Evolutionary conservation across 2,113 vertebrate genomes (phyloP), one percentile per base, ranked within the genome.

Genomic region (Microcebus tavaratra): DNA sequence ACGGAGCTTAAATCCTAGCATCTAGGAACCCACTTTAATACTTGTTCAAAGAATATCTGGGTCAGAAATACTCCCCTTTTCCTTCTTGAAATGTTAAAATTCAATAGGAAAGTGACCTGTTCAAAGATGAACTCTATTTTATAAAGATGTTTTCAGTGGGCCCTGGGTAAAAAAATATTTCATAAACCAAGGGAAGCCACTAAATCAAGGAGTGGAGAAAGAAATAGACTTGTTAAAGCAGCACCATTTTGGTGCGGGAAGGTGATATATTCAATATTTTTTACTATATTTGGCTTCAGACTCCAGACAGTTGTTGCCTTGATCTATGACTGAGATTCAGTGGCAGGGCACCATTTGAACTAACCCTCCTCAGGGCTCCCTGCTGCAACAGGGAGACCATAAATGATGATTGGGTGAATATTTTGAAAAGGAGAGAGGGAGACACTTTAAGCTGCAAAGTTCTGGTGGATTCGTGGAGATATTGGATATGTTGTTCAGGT

Each of bases 251-350:
- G 91, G 95, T 98, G 96, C 42, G n/a, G 98, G 86, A 89, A 96
- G 95, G 97, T 97, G 97, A 97, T 97, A 95, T 97, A 96, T 98
- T 98, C 97, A 96, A 98, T 97, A 98, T 96, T 96, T 97, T 98
- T 98, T 0, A 0, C 97, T 98, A 93, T 95, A 96, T 98, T 99
- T 98, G 97, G 94, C 82, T 96, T 94, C 91, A 96, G 92, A 97
- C 91, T 97, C 96, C 75, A 73, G 95, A 94, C 67, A 85, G 55
- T 86, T 96, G 93, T 97, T 96, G 79, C 88, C 8, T 95, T 98
- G 97, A 98, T 97, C 96, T 97, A 97, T 95, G 88, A 53, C 96
- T 97, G 96, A 97, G 97, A 97, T 31, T 92, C 97, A 81, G 94
- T 88, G 95, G 97, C 90, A 98, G 65, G 80, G 18, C 70, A 97